These are phyloP conservation scores for Mormoops blainvillei DNA, from an alignment of 2,113 vertebrate genomes.

Conservation along the genomic window DNA sequence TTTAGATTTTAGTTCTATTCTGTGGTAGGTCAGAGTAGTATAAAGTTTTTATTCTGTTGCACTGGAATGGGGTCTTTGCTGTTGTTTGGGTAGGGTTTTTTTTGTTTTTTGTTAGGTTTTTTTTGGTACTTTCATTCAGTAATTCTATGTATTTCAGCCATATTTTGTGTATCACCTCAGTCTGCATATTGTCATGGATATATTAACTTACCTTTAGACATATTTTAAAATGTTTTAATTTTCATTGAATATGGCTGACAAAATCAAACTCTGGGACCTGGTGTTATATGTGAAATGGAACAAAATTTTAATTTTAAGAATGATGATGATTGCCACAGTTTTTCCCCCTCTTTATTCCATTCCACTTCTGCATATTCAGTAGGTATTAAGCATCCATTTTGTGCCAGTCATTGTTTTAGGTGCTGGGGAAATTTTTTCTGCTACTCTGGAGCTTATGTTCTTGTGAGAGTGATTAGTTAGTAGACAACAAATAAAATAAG, in stretches of 20 bases:
- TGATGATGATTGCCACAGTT: background rate
- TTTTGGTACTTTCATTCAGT: background rate
- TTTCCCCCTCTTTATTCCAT: background rate
- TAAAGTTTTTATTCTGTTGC: too few species aligned
- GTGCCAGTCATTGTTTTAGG: background rate
- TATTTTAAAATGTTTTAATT: slow-evolving; percentile 22
- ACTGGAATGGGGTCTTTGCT: background rate
- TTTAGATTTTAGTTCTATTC: too few species aligned
- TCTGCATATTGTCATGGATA: background rate
- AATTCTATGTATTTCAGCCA: background rate
- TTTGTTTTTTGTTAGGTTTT: too few species aligned
- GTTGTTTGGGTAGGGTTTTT: background rate
- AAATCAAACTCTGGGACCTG: background rate
- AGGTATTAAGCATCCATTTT: background rate
- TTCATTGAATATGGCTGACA: background rate
- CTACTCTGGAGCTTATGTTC: background rate
- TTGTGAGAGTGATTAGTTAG: background rate
- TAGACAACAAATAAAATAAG: background rate
- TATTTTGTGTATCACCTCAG: background rate
- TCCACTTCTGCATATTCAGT: background rate
- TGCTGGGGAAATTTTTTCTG: background rate
- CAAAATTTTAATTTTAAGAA: slow-evolving; percentile 3
- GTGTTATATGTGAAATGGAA: background rate
- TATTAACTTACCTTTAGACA: slow-evolving; percentile 11
- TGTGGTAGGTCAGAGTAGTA: too few species aligned